Percentiles rank a stretch among this genome's conserved stretches.
These are phyloP conservation scores for Heliconius charithonia DNA, from an alignment of 2,888 invertebrate species.

Conservation along the genomic window DNA sequence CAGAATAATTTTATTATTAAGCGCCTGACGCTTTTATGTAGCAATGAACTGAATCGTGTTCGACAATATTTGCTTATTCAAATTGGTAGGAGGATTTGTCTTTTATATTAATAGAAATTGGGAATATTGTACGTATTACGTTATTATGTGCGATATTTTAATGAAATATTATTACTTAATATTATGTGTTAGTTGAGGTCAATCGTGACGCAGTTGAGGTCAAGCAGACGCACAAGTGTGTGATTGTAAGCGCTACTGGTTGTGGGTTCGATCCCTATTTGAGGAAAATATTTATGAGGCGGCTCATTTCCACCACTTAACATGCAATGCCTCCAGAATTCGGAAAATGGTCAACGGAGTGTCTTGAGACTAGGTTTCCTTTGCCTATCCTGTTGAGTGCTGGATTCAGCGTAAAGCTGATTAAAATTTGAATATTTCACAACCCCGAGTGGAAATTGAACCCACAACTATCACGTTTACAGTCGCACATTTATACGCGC, in stretches of 20 bases:
- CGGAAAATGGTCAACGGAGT: no score
- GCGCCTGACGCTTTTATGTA: conserved; percentile 21
- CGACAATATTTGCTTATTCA: conserved; percentile 22
- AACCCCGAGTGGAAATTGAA: neutral
- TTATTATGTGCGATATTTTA: neutral
- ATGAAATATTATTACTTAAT: neutral
- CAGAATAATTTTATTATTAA: conserved; percentile 22
- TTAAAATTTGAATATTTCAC: neutral
- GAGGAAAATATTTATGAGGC: no score
- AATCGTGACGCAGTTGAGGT: no score
- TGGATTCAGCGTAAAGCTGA: no score
- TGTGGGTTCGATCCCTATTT: no score
- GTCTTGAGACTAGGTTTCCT: no score
- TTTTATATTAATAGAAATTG: neutral
- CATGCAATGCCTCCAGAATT: no score
- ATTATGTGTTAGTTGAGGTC: no score
- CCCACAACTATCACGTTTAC: neutral
- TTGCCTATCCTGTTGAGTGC: no score
- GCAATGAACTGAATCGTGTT: conserved; percentile 20
- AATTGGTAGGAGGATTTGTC: conserved; percentile 19
- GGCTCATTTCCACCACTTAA: no score
- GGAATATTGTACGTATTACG: neutral
- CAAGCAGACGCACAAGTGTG: no score
- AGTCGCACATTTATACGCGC: neutral
- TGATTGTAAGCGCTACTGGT: no score